phyloP scores from a whole-genome alignment of 2,113 vertebrate genomes.

The Malurus cyaneus region DNA sequence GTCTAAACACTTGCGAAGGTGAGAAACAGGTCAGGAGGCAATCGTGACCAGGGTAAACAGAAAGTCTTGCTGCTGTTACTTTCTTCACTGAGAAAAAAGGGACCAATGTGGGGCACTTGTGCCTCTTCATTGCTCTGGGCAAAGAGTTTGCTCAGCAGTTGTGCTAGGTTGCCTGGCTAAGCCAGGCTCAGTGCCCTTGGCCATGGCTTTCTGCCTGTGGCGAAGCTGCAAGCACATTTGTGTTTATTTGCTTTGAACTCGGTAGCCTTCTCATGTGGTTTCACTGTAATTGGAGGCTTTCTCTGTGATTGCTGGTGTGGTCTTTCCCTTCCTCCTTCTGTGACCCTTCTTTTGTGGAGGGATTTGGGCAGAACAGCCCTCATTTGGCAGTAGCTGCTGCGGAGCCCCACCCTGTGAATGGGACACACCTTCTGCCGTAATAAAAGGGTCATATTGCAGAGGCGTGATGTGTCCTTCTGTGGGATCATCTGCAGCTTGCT shows the following conservation, averaged over 20 bases:
- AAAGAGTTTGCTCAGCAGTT: not conserved
- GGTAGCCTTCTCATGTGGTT: not conserved
- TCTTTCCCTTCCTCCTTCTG: not conserved
- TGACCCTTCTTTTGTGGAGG: not conserved
- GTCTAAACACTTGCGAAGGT: not conserved
- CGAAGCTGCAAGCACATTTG: not conserved
- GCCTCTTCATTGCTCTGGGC: not conserved
- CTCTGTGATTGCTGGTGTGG: not conserved
- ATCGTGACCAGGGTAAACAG: not conserved
- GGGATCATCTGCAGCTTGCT: not conserved
- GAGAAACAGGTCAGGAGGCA: not conserved
- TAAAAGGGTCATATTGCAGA: accelerated
- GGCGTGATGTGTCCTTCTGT: not conserved
- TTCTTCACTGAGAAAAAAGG: not conserved
- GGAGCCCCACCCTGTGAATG: not conserved
- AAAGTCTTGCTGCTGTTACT: not conserved
- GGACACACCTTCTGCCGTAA: not conserved
- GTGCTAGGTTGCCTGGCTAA: not conserved
- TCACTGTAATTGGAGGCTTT: not conserved
- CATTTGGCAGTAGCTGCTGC: not conserved
- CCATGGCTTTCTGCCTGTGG: not conserved
- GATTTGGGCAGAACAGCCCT: not conserved
- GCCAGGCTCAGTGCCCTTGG: not conserved
- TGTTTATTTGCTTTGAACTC: not conserved
- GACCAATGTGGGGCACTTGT: not conserved